Base-by-base conservation (phyloP, 92 coral and sea anemone genomes). In the Palythoa grandis region DNA sequence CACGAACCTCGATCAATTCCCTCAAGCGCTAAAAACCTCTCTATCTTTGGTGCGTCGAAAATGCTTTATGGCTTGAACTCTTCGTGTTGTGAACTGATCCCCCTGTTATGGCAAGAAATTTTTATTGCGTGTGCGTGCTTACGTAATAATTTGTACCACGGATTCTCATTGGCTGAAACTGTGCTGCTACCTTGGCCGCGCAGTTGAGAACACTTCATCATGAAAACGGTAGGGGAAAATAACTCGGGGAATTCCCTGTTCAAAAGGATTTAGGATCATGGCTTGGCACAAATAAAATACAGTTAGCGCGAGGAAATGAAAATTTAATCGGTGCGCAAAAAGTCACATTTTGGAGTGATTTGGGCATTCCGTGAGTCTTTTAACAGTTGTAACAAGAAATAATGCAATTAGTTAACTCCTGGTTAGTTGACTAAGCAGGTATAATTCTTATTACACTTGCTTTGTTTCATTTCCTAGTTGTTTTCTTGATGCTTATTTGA, bases 61-160 rank as follows among this genome's bases (percentile, higher is more conserved):
- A 47, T 47, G 40, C 67, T 53, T 39, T 83, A 52, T 19, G 74
- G 29, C 56, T 37, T 15, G 38, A 67, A n/a, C 84, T 23, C 25
- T 14, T 12, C 74, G 72, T 19, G 67, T 12, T 43, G 88, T 70
- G 47, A 57, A 43, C 78, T 82, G 92, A 24, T 92, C 78, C 74
- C 54, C 76, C 89, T 43, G 80, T 84, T 82, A 92, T 90, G 91
- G 88, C 82, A 77, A 88, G 87, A 84, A 92, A 89, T 89, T 94
- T 88, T 87, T 89, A 94, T 89, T 94, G 92, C 98, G 98, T 92
- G 92, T 92, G 89, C 80, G 87, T 91, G 95, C 95, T 94, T 87
- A 94, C 98, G 95, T 94, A 90, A 90, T 90, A 74, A 76, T 74
- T 88, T 76, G 65, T 83, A 86, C 77, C 52, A 87, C 52, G 52